phyloP scores from a whole-genome alignment of 2,113 vertebrate species.

The Cercocebus atys region DNA sequence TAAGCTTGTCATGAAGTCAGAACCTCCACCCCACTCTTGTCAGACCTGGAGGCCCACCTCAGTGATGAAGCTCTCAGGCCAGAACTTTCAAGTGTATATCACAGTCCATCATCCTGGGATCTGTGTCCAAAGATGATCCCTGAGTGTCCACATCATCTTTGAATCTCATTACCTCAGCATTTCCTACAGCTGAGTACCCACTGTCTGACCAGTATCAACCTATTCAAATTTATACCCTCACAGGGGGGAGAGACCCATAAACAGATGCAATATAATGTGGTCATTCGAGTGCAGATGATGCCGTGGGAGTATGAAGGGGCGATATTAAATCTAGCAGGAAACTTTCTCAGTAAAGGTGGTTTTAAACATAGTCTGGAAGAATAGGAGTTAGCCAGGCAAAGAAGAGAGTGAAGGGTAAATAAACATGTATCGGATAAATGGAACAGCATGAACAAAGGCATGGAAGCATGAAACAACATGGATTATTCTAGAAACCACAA shows the following conservation, averaged over 20 bases:
- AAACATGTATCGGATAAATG: slow-evolving; percentile 6
- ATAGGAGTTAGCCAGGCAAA: neutral
- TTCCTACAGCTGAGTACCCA: slow-evolving; percentile 16
- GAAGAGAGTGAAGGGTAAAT: neutral
- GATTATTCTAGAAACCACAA: neutral
- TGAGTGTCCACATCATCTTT: neutral
- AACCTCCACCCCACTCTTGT: neutral
- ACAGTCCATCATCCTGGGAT: neutral
- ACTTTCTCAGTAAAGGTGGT: neutral
- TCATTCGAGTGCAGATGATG: neutral
- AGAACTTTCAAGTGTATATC: neutral
- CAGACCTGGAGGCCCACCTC: neutral
- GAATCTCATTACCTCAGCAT: neutral
- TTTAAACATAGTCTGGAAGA: neutral
- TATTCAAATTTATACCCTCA: neutral
- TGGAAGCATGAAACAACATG: neutral
- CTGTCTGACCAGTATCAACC: neutral
- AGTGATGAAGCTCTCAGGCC: neutral
- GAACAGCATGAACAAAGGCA: neutral
- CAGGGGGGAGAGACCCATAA: neutral
- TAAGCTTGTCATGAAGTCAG: neutral
- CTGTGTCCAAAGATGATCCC: neutral
- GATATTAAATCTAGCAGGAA: neutral
- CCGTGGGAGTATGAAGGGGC: neutral
- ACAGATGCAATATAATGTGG: neutral